phyloP scores from a whole-genome alignment of 2,888 invertebrate genomes.

The Tiliacea citrago region DNA sequence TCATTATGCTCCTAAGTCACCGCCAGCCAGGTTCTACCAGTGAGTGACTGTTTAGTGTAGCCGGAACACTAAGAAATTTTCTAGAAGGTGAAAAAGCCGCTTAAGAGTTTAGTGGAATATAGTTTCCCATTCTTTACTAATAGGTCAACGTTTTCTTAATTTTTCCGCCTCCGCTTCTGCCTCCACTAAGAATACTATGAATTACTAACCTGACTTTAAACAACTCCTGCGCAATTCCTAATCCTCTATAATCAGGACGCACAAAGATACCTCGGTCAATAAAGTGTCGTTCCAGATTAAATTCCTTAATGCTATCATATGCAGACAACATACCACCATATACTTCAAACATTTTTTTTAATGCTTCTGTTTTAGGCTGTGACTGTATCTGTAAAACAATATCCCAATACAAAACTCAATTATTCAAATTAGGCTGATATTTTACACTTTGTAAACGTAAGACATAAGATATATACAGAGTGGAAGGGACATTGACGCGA shows the following conservation, averaged over 20 bases:
- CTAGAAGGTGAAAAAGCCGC: too few species aligned
- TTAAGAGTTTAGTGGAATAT: too few species aligned
- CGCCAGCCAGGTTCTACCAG: too few species aligned
- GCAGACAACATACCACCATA: constrained; percentile 17
- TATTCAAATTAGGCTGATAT: background rate
- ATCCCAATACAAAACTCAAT: too few species aligned
- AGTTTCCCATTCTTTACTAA: too few species aligned
- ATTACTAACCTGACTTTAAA: constrained; percentile 64
- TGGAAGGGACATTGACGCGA: too few species aligned
- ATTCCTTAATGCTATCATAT: constrained; percentile 6
- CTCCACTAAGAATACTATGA: too few species aligned
- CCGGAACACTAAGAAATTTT: too few species aligned
- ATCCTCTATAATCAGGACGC: constrained; percentile 62
- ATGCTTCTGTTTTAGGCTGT: constrained; percentile 12
- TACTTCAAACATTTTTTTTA: constrained; percentile 8
- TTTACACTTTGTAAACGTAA: background rate
- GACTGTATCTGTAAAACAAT: background rate
- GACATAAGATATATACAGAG: background rate
- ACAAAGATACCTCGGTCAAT: constrained; percentile 68
- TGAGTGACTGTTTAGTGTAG: too few species aligned
- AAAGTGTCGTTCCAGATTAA: constrained; percentile 34
- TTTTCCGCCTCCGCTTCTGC: too few species aligned
- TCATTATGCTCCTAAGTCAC: too few species aligned
- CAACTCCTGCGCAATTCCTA: constrained; percentile 68
- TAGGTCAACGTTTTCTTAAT: too few species aligned